Evolutionary conservation across 64 coral and sea anemone species (phyloP), one percentile per base, ranked within the genome.

Genomic region (Cladopsammia gracilis): DNA sequence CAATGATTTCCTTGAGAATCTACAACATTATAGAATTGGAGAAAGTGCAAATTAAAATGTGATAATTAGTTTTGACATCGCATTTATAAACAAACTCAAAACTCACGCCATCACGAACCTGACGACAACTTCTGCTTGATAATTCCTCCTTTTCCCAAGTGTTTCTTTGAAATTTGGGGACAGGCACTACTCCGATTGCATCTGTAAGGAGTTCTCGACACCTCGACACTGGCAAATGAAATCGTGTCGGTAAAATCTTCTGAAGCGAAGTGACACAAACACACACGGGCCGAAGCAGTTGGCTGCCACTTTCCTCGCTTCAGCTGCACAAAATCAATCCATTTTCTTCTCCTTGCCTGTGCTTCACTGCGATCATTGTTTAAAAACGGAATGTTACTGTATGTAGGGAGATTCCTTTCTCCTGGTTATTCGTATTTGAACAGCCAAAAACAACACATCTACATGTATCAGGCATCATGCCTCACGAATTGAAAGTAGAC

Each of bases 361-460:
- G 87, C 87, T 43, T 89, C 87, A 46, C 54, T 57, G 43, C 73
- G 26, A 65, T 90, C 54, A 68, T 90, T 56, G 15, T 57, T 58
- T 20, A 48, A 90, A 90, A 53, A 89, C 22, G 87, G 87, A 47
- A 77, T 89, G n/a, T n/a, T n/a, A n/a, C n/a, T 64, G 14, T 75
- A 58, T 89, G 87, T 18, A 89, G 20, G 8, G 87, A 89, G 45
- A 89, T 77, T 4, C 68, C 68, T 5, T 72, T 66, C 48, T 89
- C 61, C 13, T 8, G n/a, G 24, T 51, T 42, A 20, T 58, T 62
- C 43, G 22, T 53, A 45, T 75, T 76, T 6, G 18, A n/a, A 89
- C 87, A 89, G 44, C 87, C 87, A 46, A 0, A 9, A 3, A 89
- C 87, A 76, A 77, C 73, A 70, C 88, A 90, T 22, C 88, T 18